phyloP scores from a whole-genome alignment of 2,888 invertebrate species.

The Epinotia nisella region DNA sequence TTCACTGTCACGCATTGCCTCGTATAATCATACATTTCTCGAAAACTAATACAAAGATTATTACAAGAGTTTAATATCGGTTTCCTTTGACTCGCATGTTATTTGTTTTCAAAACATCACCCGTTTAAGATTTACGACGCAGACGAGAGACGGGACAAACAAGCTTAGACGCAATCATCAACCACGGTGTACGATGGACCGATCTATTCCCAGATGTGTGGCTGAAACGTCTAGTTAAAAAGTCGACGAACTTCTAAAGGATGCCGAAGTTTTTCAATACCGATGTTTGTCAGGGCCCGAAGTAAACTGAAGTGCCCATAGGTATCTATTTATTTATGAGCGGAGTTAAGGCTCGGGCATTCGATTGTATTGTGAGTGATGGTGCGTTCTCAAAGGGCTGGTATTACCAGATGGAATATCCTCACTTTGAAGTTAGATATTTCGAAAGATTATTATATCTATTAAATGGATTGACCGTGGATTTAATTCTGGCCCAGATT shows the following conservation, averaged over 20 bases:
- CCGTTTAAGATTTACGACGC: constrained; percentile 40
- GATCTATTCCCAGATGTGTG: constrained; percentile 64
- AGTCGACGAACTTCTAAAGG: constrained; percentile 69
- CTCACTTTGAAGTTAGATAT: too few species aligned
- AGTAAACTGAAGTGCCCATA: constrained; percentile 26
- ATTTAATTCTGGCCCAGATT: too few species aligned
- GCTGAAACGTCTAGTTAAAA: constrained; percentile 59
- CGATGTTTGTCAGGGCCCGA: constrained; percentile 60
- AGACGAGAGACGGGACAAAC: constrained; percentile 41
- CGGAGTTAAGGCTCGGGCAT: constrained; percentile 47
- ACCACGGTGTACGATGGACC: constrained; percentile 34
- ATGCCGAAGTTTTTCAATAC: constrained; percentile 69
- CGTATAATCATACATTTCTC: neutral
- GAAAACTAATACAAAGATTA: neutral
- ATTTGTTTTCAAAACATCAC: constrained; percentile 33
- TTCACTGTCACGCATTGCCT: too few species aligned
- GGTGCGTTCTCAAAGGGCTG: too few species aligned
- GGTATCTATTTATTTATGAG: constrained; percentile 51
- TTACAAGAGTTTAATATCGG: neutral
- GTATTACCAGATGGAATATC: too few species aligned
- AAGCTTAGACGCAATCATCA: constrained; percentile 39
- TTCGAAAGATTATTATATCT: too few species aligned
- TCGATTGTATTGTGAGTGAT: neutral
- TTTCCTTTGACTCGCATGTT: neutral
- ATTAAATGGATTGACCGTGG: too few species aligned